Base-by-base conservation (phyloP, 2,113 vertebrate genomes). In the Ramphastos sulfuratus region DNA sequence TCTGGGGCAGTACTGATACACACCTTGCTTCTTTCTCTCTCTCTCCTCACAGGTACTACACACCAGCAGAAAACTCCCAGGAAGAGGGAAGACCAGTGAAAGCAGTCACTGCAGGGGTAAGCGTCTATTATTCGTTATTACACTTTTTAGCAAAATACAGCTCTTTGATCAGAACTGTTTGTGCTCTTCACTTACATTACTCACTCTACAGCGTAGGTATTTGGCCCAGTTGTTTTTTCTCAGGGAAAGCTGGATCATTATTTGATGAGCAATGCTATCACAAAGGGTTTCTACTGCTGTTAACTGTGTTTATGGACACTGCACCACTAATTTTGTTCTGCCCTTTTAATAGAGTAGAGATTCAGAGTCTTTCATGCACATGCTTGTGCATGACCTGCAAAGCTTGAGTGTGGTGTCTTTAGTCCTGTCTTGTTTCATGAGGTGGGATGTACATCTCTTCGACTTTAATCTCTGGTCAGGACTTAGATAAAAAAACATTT, bases 61-160 rank as follows among this genome's bases (percentile, higher is more conserved):
- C 63, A 18, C 31, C 70, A 63, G 46, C 37, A 67, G 94, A 94
- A 59, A 94, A 89, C 31, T 16, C 90, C 58, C 18, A 12, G 48
- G 96, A 94, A 13, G n/a, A 70, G 77, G 92, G 67, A 48, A 83
- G 37, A 14, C 23, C 27, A 69, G 42, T 37, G 27, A 87, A 86
- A 69, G 48, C 59, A 73, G 86, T 83, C 58, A 60, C 30, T 72
- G 75, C 86, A 81, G 75, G 33, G 89, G 97, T 98, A 91, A 96
- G 96, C 82, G 65, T 28, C 18, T 81, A 50, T 39, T 71, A 5
- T 6, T 59, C 27, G 3, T 39, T 37, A 9, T 15, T 83, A 42
- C 15, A 7, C 11, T 70, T 73, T 31, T 21, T 24, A 42, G 48
- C 52, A 59, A 83, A 66, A 31, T 2, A 4, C 0, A 50, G 12